Evolutionary conservation across 2,113 vertebrate species (phyloP).

Genomic region (Procavia capensis): DNA sequence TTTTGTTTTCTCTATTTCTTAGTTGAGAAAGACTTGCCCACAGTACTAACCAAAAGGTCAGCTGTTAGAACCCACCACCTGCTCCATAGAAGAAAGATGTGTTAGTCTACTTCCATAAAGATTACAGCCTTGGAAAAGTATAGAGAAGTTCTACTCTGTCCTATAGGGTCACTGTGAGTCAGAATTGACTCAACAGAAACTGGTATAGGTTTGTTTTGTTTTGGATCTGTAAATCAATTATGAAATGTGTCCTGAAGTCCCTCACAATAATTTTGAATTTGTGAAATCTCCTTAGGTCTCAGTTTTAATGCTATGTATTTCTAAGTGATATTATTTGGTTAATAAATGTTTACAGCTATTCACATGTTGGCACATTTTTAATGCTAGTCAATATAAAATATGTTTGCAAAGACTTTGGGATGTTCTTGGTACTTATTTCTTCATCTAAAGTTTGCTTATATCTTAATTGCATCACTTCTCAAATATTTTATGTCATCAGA

Average conservation of each 20-base stretch:
- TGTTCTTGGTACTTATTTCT: constrained; percentile 11
- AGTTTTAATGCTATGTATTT: constrained; percentile 9
- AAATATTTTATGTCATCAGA: neutral
- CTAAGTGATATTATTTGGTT: neutral
- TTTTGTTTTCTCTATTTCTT: neutral
- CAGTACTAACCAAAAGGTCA: too few species aligned
- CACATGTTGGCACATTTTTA: constrained; percentile 19
- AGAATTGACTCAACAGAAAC: too few species aligned
- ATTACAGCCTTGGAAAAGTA: too few species aligned
- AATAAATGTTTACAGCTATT: constrained; percentile 6
- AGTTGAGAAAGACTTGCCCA: neutral
- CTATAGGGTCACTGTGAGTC: too few species aligned
- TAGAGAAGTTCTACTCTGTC: too few species aligned
- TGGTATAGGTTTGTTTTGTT: too few species aligned
- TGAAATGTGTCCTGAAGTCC: neutral
- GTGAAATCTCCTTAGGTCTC: neutral
- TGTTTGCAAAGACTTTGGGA: neutral
- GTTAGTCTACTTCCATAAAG: too few species aligned
- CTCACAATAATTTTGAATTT: neutral
- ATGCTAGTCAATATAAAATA: constrained; percentile 34
- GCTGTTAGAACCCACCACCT: too few species aligned
- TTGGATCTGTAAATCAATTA: neutral
- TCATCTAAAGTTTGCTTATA: constrained; percentile 38
- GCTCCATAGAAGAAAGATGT: too few species aligned
- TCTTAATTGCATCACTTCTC: neutral